Conservation (phyloP, 2,888 invertebrate species). For the Papilio protenor region DNA sequence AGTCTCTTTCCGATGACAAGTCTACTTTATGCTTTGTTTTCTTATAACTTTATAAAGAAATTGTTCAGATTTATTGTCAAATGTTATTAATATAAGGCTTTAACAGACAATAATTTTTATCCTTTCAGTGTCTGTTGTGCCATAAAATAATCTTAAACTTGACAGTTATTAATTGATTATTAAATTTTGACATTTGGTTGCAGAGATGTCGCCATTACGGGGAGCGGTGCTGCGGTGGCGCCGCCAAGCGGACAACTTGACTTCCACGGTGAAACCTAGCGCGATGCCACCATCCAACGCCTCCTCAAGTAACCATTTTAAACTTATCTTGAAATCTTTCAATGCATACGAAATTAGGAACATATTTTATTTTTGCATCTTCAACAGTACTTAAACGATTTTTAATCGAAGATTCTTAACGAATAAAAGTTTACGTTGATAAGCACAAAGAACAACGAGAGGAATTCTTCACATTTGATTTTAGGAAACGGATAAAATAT, state of each 20-base stretch:
- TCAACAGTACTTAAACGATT: neutral
- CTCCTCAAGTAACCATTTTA: constrained; percentile 33
- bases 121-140: neutral
- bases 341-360: neutral
- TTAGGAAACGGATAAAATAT: no score
- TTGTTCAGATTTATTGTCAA: neutral
- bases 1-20: neutral
- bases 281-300: constrained; percentile 38
- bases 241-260: constrained; percentile 60
- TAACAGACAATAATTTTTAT: neutral
- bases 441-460: no score
- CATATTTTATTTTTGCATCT: neutral
- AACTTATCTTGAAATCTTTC: neutral
- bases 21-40: constrained; percentile 1
- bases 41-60: neutral
- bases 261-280: constrained; percentile 49
- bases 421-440: no score
- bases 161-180: constrained; percentile 32
- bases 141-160: neutral
- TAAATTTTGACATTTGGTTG: constrained; percentile 51
- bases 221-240: constrained; percentile 75
- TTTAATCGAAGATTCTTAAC: no score
- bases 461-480: no score
- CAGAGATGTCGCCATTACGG: constrained; percentile 72
- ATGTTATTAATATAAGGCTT: neutral